Evolutionary conservation across 2,797 vertebrate genomes (phyloP).

Genomic region (Lutjanus campechanus): DNA sequence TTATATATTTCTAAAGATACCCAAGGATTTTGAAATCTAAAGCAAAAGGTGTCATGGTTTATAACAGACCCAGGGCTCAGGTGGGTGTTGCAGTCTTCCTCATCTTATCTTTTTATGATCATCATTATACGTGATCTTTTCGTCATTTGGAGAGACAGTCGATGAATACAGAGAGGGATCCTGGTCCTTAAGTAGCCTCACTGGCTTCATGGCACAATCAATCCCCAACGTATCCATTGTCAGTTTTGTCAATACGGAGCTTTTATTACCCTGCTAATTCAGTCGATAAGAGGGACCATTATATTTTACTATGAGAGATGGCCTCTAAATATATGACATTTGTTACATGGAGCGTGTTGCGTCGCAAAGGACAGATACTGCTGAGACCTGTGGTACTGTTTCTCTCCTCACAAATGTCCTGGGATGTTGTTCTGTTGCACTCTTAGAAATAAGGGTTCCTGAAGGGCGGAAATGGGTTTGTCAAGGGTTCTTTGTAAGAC

Average conservation of each 20-base stretch:
- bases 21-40: slow-evolving; percentile 8
- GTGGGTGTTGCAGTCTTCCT: slow-evolving; percentile 28
- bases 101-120: slow-evolving; percentile 56
- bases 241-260: slow-evolving; percentile 77
- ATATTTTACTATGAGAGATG: slow-evolving; percentile 75
- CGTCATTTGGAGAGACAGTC: slow-evolving; percentile 26
- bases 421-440: slow-evolving; percentile 28
- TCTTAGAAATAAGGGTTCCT: no score
- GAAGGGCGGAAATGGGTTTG: no score
- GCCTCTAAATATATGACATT: slow-evolving; percentile 59
- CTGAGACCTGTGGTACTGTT: not conserved
- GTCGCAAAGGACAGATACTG: not conserved
- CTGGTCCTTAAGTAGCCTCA: slow-evolving; percentile 59
- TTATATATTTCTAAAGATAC: not conserved
- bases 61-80: slow-evolving; percentile 5
- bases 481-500: no score
- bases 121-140: slow-evolving; percentile 64
- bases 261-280: slow-evolving; percentile 78
- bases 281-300: slow-evolving; percentile 68
- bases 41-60: not conserved
- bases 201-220: slow-evolving; percentile 67
- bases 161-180: slow-evolving; percentile 43
- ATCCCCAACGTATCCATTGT: slow-evolving; percentile 75
- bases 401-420: slow-evolving; percentile 35
- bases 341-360: slow-evolving; percentile 49